Evolutionary conservation across 1,140 invertebrate species (phyloP).

Genomic region (Tribolium castaneum): DNA sequence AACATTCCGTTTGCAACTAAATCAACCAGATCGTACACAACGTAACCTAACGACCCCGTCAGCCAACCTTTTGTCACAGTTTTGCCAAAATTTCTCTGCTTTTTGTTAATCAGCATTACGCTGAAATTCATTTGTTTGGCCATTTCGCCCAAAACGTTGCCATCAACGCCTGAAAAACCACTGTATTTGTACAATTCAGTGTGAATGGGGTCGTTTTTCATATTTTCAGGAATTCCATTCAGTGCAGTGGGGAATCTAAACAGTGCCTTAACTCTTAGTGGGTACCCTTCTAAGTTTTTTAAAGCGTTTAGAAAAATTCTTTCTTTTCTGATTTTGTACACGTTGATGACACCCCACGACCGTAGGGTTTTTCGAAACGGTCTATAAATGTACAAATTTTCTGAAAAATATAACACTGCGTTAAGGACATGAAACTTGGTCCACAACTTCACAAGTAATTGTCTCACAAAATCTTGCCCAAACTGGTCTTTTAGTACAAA

Average conservation of each 20-base stretch:
- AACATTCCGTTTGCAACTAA: conserved; percentile 42
- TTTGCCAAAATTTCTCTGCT: conserved; percentile 11
- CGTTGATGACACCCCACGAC: not conserved
- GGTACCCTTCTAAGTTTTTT: conserved; percentile 18
- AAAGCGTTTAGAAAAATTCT: not conserved
- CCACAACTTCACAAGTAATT: not conserved
- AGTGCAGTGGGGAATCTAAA: conserved; percentile 32
- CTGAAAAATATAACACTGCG: not conserved
- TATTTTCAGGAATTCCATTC: not conserved
- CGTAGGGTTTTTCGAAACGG: not conserved
- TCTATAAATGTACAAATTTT: conserved; percentile 8
- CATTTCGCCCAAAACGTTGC: conserved; percentile 16
- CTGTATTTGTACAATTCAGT: not conserved
- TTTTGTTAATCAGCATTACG: not conserved
- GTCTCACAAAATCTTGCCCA: not conserved
- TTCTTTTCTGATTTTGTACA: not conserved
- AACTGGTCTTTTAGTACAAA: not conserved
- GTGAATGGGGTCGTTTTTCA: not conserved
- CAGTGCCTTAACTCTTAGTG: conserved; percentile 25
- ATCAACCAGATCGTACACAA: conserved; percentile 19
- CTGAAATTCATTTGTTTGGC: conserved; percentile 44
- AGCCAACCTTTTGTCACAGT: conserved; percentile 25
- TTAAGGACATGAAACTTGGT: not conserved
- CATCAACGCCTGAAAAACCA: conserved; percentile 38
- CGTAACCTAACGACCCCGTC: conserved; percentile 36